These are phyloP conservation scores for Tenrec ecaudatus DNA, from an alignment of 2,113 vertebrate genomes.

Conservation along the genomic window DNA sequence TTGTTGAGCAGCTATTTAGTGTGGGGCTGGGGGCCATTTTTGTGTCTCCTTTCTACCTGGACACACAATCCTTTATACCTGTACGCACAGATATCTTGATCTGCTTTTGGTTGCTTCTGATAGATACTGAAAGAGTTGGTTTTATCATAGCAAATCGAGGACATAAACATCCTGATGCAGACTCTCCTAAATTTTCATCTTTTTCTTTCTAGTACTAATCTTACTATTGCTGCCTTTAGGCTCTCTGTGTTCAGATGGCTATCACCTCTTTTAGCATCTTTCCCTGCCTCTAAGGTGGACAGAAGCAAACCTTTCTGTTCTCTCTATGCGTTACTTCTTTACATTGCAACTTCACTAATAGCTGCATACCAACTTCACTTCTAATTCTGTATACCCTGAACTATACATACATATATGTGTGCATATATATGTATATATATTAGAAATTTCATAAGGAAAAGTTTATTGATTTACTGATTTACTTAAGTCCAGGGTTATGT, in stretches of 20 bases:
- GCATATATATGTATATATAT: neutral
- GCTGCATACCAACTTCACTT: neutral
- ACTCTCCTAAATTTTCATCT: conserved; percentile 1
- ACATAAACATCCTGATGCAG: neutral
- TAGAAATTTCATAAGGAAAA: neutral
- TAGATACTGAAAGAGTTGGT: neutral
- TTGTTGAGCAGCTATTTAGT: neutral
- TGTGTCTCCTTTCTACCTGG: neutral
- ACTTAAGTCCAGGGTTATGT: neutral
- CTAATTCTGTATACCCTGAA: neutral
- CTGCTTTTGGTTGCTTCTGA: conserved; percentile 8
- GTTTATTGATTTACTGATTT: neutral
- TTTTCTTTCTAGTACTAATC: conserved; percentile 40
- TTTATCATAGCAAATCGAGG: conserved; percentile 49
- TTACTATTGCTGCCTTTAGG: neutral
- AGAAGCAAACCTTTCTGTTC: conserved; percentile 12
- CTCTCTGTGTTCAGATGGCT: neutral
- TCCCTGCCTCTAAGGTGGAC: neutral
- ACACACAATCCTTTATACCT: neutral
- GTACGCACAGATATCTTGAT: neutral
- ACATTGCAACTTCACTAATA: neutral
- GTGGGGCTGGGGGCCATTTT: neutral
- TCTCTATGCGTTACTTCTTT: neutral
- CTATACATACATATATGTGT: neutral
- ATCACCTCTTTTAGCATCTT: neutral